Conservation (phyloP, 2,113 vertebrate genomes). For the Phyllostomus hastatus region DNA sequence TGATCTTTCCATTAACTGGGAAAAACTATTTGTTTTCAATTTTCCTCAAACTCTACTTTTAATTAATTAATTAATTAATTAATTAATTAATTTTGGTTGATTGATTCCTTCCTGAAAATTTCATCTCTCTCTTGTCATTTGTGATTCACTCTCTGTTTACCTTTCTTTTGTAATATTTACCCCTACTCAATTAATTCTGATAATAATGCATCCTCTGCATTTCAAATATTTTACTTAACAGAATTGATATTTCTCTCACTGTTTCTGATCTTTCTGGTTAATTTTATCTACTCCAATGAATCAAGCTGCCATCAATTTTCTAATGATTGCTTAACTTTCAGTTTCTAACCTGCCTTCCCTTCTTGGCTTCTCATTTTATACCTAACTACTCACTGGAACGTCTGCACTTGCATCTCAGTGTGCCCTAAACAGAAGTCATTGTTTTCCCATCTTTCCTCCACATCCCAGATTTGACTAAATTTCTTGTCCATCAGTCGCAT, state of each 20-base stretch:
- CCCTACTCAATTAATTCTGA: background rate
- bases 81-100: background rate
- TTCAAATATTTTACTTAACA: conserved; percentile 16
- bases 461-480: background rate
- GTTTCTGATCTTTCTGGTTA: background rate
- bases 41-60: background rate
- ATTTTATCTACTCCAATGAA: background rate
- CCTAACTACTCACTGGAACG: background rate
- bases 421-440: background rate
- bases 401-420: background rate
- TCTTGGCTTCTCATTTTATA: background rate
- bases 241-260: background rate
- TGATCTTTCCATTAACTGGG: background rate
- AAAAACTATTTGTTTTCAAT: background rate
- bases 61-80: background rate
- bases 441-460: background rate
- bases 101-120: background rate
- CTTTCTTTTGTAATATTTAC: background rate
- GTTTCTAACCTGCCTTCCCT: background rate
- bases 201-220: background rate
- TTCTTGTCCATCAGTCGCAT: background rate
- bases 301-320: background rate
- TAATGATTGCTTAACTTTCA: background rate
- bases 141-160: background rate
- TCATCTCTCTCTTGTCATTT: background rate